Evolutionary conservation across 2,113 vertebrate species (phyloP), one percentile per base, ranked within the genome.

Genomic region (Cephalopterus ornatus): DNA sequence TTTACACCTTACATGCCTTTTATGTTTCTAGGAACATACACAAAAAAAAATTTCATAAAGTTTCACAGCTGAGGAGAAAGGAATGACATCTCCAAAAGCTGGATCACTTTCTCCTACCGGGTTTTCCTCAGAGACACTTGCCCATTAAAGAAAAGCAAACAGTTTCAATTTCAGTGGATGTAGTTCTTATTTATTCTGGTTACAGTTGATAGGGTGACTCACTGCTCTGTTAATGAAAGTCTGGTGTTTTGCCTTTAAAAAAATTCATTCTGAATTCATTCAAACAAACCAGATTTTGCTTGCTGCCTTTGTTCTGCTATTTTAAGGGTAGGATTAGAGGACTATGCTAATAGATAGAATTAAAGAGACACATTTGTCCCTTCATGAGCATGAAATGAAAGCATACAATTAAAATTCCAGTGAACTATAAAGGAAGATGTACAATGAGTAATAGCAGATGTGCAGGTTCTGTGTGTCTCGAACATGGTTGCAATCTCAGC

Each of bases 151-250:
- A 37, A 88, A 95, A 97, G 49, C 73, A 94, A 63, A 90, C 53
- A 63, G 93, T 94, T 98, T 97, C 82, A 81, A 5, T 97, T 96
- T 97, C 92, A 96, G 59, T 79, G 89, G 96, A 96, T 95, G 88
- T 61, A 72, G 89, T 87, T 97, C 89, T 92, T 95, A 93, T 95
- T 97, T 97, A 95, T 97, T 97, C 93, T 94, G 95, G 80, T 75
- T 94, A 88, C 81, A 95, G 94, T 56, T 91, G 96, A 96, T 88
- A 96, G 83, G 76, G 39, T 98, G 97, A 97, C 81, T 98, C 97
- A 97, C 83, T 72, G 78, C 86, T 93, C 84, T 90, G 70, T 41
- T 97, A 95, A 97, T 90, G 96, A 91, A 97, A 97, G 41, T 93
- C 88, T 82, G 67, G 55, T 85, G 39, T 27, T 94, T 67, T 52